Conservation (phyloP, 30 jellyfish, hydroid and myxozoan genomes). For the Hydractinia echinata region DNA sequence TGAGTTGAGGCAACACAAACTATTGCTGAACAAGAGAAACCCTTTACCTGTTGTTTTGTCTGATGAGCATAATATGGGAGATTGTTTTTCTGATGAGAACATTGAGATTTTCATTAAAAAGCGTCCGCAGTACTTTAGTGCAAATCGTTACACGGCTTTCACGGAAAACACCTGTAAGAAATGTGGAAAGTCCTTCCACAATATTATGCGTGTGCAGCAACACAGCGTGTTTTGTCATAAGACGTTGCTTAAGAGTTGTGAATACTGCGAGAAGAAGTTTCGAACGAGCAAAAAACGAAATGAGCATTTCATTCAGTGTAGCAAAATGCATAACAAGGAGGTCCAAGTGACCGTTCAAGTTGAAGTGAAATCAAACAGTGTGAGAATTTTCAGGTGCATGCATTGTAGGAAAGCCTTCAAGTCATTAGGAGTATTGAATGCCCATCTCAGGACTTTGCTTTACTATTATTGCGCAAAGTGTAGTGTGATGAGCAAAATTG, state of each 20-base stretch:
- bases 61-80: background rate
- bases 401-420: too few relatives aligned
- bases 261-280: constrained; percentile 7
- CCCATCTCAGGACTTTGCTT: too few relatives aligned
- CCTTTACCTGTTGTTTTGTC: background rate
- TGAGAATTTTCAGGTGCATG: too few relatives aligned
- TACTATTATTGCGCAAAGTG: too few relatives aligned
- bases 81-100: background rate
- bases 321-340: background rate
- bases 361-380: too few relatives aligned
- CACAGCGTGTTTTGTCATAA: constrained; percentile 24
- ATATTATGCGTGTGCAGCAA: background rate
- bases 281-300: background rate
- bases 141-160: background rate
- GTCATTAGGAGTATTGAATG: too few relatives aligned
- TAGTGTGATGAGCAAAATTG: too few relatives aligned
- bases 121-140: background rate
- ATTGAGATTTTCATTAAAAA: constrained; percentile 21
- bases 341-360: background rate
- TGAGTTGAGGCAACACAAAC: constrained; percentile 22
- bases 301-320: background rate
- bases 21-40: constrained; percentile 3
- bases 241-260: constrained; percentile 4
- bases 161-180: constrained; percentile 17
- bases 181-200: constrained; percentile 25